Evolutionary conservation across 92 coral and sea anemone genomes (phyloP).

Genomic region (Palythoa caribaeorum): DNA sequence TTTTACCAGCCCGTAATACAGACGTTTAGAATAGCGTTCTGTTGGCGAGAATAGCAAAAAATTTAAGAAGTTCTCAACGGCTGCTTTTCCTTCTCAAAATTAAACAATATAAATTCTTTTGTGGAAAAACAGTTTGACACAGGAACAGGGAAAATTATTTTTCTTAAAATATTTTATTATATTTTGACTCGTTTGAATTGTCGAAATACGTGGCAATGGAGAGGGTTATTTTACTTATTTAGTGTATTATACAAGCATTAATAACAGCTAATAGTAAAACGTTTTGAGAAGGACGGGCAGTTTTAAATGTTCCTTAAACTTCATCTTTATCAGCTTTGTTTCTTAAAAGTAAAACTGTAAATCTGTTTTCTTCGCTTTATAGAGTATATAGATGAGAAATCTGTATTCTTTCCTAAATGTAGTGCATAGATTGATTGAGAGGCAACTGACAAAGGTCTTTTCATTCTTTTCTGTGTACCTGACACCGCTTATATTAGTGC

Average conservation of each 20-base stretch:
- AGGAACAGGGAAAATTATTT: not conserved
- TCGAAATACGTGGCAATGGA: not conserved
- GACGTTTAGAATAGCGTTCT: slow-evolving; percentile 25
- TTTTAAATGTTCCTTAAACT: not conserved
- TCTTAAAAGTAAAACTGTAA: not conserved
- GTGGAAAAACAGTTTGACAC: not conserved
- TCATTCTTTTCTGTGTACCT: slow-evolving; percentile 1
- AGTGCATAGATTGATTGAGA: not conserved
- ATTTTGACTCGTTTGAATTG: not conserved
- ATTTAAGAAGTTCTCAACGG: not conserved
- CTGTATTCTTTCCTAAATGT: not conserved
- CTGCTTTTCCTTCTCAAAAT: slow-evolving; percentile 46
- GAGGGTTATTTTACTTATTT: not conserved
- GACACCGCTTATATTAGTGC: not conserved
- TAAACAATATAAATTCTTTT: not conserved
- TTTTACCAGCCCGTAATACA: slow-evolving; percentile 41
- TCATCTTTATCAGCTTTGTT: not conserved
- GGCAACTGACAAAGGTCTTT: not conserved
- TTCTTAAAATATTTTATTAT: slow-evolving; percentile 12
- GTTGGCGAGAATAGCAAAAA: not conserved
- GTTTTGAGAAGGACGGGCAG: slow-evolving; percentile 42
- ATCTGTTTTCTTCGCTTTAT: not conserved
- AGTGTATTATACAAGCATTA: not conserved
- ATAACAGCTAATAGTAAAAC: not conserved
- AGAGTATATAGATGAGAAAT: not conserved